Evolutionary conservation across 2,113 vertebrate species (phyloP), one percentile per base, ranked within the genome.

Genomic region (Asarcornis scutulata): DNA sequence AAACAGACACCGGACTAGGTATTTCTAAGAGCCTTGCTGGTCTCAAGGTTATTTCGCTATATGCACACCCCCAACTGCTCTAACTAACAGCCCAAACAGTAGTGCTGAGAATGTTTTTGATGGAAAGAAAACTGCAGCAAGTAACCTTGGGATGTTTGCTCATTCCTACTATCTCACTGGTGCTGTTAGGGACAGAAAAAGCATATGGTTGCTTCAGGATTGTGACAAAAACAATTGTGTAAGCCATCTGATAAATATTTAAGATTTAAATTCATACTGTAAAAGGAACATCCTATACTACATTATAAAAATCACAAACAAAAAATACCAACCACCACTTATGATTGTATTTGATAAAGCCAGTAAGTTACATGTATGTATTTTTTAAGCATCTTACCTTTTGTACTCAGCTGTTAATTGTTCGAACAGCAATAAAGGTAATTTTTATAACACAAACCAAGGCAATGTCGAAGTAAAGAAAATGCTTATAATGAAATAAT

Each of bases 101-200:
- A 12, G 25, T 62, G 21, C 25, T 48, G 52, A 89, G 11, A 59
- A 10, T 5, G 17, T 27, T 34, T 58, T 2, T 22, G 14, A 76
- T 20, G 14, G 9, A 31, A 5, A 32, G 77, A 72, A 86, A 76
- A 26, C 42, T 27, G 6, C 53, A 82, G 9, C 16, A 50, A 88
- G 67, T 20, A 72, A 17, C 27, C 9, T 55, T 13, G 2, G 52
- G 22, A 55, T 12, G 32, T 23, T 56, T 66, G 79, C 90, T 91
- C 44, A 89, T 88, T 84, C 87, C 74, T 86, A 56, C 17, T 85
- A 69, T 86, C 53, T 79, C 76, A 73, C 76, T 69, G 46, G 32
- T 78, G 92, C 66, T 48, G 93, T 95, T 88, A 91, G 63, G 53
- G 80, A 90, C 72, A 95, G 71, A 88, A 93, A 22, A 66, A 79